Base-by-base conservation (phyloP, 1,140 invertebrate species). In the Batillaria attramentaria region DNA sequence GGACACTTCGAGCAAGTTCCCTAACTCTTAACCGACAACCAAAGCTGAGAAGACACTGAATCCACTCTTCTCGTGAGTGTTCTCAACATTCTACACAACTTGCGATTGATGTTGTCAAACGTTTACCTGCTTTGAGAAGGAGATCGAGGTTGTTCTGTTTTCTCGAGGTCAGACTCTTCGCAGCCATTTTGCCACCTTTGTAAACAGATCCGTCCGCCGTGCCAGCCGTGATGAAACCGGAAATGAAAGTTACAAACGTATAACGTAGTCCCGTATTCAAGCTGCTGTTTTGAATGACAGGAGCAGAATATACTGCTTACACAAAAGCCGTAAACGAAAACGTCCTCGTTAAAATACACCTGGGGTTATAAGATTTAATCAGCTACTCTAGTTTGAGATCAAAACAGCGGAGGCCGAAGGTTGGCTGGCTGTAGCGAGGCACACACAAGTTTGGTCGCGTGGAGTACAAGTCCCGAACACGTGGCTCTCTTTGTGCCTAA, bases 181-280 rank as follows among this genome's bases (percentile, higher is more conserved):
- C 57, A 60, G 57, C 57, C 57, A 60, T 60, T 60, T 60, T 60
- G 57, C 57, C 31, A 60, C 57, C 57, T 60, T 10, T n/a, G 57
- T 60, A 60, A 60, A 60, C 57, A 60, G 57, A 60, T 60, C 57
- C 57, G 57, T 60, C 57, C 57, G 57, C 57, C n/a, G 57, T 60
- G 57, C 57, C 57, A 60, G 57, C 57, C 31, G 57, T 28, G 57
- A 60, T 28, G 4, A 13, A 60, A 60, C 57, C 57, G 57, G 57
- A 60, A 60, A 60, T 60, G 20, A 60, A 28, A 20, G 57, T 28
- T 60, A 60, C 57, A n/a, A n/a, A 60, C 24, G 31, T 20, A 60
- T 60, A 60, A 60, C 57, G 31, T 60, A 60, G 57, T 60, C 57
- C 57, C 57, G 24, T 28, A 6, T n/a, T 24, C 5, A 60, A 60